Evolutionary conservation across 2,113 vertebrate species (phyloP).

Genomic region (Protobothrops mucrosquamatus): DNA sequence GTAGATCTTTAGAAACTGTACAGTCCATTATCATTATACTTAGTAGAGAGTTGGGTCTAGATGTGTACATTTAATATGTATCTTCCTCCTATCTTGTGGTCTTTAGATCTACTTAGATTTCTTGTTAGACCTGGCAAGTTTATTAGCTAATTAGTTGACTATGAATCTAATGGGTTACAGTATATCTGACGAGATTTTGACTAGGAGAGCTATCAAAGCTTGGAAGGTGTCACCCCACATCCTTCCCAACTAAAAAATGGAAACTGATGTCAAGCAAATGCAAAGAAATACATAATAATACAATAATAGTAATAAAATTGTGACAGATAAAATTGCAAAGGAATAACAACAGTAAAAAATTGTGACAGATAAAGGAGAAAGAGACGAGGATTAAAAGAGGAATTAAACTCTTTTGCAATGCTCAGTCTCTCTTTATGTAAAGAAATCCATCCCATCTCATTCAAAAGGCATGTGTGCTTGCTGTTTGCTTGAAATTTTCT

Average conservation of each 20-base stretch:
- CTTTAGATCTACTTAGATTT: not conserved
- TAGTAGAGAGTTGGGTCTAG: not conserved
- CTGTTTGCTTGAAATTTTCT: not conserved
- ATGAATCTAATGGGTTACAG: not conserved
- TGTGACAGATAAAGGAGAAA: not conserved
- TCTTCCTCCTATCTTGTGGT: not conserved
- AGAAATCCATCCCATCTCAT: not conserved
- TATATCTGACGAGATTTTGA: not conserved
- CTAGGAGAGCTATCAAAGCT: not conserved
- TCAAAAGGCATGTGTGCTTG: not conserved
- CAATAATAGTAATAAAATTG: not conserved
- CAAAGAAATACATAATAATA: not conserved
- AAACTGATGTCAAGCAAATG: not conserved
- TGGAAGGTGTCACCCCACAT: not conserved
- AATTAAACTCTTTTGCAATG: not conserved
- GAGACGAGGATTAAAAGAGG: not conserved
- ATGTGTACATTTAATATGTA: not conserved
- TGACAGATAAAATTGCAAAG: not conserved
- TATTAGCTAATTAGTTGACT: not conserved
- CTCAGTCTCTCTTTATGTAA: not conserved
- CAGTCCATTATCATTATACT: not conserved
- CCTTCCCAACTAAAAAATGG: not conserved
- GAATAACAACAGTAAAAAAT: not conserved
- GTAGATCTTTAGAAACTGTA: not conserved
- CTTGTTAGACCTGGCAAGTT: not conserved